Evolutionary conservation across 2,797 vertebrate species (phyloP).

Genomic region (Hephaestus fuliginosus): DNA sequence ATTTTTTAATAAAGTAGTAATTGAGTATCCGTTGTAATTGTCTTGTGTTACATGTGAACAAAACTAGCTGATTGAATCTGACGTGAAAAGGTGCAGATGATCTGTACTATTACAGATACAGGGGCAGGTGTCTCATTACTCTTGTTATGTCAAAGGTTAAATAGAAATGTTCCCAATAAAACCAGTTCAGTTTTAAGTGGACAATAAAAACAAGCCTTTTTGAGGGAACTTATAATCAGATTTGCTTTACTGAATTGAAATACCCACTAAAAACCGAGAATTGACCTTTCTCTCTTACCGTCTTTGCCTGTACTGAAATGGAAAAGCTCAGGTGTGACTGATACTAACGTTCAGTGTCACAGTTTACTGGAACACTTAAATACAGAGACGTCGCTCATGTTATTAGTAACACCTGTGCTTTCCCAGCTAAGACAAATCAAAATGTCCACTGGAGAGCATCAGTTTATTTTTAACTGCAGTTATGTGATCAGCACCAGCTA

Average conservation of each 20-base stretch:
- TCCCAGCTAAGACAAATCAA: neutral
- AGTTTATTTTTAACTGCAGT: neutral
- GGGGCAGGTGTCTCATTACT: neutral
- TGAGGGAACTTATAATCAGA: neutral
- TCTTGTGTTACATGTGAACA: slow-evolving; percentile 25
- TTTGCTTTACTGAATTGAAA: neutral
- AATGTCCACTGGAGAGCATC: neutral
- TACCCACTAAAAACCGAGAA: too few species aligned
- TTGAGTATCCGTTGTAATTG: slow-evolving; percentile 53
- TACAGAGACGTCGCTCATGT: neutral
- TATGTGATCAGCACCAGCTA: neutral
- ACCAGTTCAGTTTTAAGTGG: neutral
- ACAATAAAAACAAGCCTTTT: neutral
- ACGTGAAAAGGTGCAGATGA: neutral
- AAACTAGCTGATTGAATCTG: neutral
- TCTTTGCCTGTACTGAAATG: too few species aligned
- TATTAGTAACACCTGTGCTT: neutral
- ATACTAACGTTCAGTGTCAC: too few species aligned
- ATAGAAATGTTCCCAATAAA: neutral
- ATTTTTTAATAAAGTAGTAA: slow-evolving; percentile 84
- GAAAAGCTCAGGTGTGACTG: too few species aligned
- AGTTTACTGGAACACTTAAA: neutral
- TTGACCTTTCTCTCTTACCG: too few species aligned
- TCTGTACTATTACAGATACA: neutral
- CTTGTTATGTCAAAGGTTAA: neutral